These are phyloP conservation scores for Pseudopleuronectes americanus DNA, from an alignment of 2,797 vertebrate species.

Conservation along the genomic window DNA sequence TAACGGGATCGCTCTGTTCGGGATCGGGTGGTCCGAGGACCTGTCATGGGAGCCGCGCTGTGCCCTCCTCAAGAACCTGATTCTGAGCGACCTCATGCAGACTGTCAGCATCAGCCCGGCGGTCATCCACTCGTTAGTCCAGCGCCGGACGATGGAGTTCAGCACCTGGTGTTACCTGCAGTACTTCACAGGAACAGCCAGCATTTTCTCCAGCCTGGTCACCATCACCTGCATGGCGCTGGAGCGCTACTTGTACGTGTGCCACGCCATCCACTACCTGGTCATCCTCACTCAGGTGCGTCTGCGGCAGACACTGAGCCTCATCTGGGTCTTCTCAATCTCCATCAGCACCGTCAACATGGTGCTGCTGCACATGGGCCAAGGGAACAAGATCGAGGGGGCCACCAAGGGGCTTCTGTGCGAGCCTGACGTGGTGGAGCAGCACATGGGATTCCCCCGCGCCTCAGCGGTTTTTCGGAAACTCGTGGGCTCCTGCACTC, in stretches of 20 bases:
- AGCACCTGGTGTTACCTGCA: conserved; percentile 67
- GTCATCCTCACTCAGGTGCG: conserved; percentile 59
- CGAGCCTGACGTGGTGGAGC: conserved; percentile 73
- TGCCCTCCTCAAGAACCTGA: conserved; percentile 65
- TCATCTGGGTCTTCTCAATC: conserved; percentile 62
- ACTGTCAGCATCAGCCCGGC: conserved; percentile 56
- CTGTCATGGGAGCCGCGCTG: conserved; percentile 71
- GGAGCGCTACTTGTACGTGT: conserved; percentile 78
- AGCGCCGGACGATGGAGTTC: conserved; percentile 50
- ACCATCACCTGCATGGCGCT: conserved; percentile 78
- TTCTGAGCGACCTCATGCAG: conserved; percentile 71
- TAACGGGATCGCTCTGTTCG: conserved; percentile 53
- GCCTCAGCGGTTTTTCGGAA: conserved; percentile 58
- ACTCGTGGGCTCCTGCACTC: not conserved
- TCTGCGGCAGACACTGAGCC: conserved; percentile 30
- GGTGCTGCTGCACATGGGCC: conserved; percentile 43
- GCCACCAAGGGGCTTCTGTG: conserved; percentile 64
- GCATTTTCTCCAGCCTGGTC: conserved; percentile 64
- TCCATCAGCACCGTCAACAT: conserved; percentile 5
- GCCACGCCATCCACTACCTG: conserved; percentile 69
- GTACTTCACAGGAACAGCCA: conserved; percentile 55
- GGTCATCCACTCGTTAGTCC: conserved; percentile 58
- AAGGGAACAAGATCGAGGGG: accelerated
- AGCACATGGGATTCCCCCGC: conserved; percentile 68
- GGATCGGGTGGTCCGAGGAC: conserved; percentile 53